Evolutionary conservation across 2,888 invertebrate genomes (phyloP), one percentile per base, ranked within the genome.

Genomic region (Melanchra persicariae): DNA sequence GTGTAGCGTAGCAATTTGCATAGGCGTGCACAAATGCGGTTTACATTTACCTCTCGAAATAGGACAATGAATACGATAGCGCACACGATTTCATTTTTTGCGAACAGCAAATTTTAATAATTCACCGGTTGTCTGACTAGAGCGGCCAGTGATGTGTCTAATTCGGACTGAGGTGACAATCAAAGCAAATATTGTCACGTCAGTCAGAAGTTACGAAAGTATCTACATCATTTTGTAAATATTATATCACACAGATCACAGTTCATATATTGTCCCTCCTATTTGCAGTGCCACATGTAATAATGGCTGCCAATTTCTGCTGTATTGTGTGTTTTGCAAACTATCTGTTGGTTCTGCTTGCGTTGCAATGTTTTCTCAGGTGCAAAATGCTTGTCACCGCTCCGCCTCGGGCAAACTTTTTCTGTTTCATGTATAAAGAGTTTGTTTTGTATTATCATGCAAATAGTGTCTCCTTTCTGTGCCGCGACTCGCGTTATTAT

Each of bases 361-460:
- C 62, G 37, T 51, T 73, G 68, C 65, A 70, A 71, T 81, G 63
- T 85, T 85, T 76, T 79, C 70, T 49, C 81, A 85, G 77, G 71
- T 84, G 84, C 66, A 62, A 77, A 73, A 74, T 59, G 54, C 59
- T 77, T 75, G 71, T 85, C 71, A 72, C 62, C 70, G 62, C 62
- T 24, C 26, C 51, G 68, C 65, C 30, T 69, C 43, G 30, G 52
- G 54, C 57, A 58, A 80, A 78, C 70, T 68, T 73, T 67, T 71
- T 71, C 67, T 74, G 60, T 60, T 68, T 61, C 54, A 58, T 62
- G 49, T 69, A 15, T 70, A 57, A 55, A 72, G 72, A 72, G 45
- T 70, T 73, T 43, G 77, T 68, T 73, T 70, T 58, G 55, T 73
- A 75, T 82, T 85, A 67, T 80, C 75, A 85, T 83, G 74, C 75